phyloP scores from a whole-genome alignment of 2,888 invertebrate species.

The Parasteatoda lunata region DNA sequence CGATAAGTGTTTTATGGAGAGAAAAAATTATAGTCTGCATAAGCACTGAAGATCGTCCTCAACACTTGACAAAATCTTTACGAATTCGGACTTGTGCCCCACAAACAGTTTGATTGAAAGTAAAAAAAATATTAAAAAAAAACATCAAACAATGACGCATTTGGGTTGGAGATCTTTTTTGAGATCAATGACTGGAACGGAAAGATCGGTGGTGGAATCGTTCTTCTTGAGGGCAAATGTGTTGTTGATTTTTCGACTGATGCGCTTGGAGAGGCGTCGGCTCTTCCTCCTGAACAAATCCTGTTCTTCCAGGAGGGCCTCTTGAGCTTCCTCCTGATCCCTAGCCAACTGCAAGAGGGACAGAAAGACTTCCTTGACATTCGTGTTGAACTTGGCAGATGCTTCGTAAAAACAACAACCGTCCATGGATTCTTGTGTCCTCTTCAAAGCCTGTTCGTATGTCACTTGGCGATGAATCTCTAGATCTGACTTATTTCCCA shows the following conservation, averaged over 20 bases:
- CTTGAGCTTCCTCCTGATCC: slow-evolving; percentile 76
- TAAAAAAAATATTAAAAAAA: no score
- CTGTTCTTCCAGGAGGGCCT: slow-evolving; percentile 52
- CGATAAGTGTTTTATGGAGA: no score
- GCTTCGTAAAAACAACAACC: slow-evolving; percentile 70
- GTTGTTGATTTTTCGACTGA: slow-evolving; percentile 60
- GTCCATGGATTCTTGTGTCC: slow-evolving; percentile 58
- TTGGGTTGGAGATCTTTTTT: no score
- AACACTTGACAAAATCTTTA: no score
- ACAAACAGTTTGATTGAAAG: no score
- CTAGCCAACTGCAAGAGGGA: slow-evolving; percentile 69
- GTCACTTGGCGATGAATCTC: slow-evolving; percentile 68
- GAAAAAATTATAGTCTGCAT: no score
- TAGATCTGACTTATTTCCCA: slow-evolving; percentile 71
- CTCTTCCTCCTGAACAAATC: slow-evolving; percentile 45
- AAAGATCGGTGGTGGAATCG: not conserved
- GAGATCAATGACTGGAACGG: not conserved
- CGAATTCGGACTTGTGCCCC: no score
- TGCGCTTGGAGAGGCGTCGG: slow-evolving; percentile 37
- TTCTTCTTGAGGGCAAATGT: slow-evolving; percentile 43
- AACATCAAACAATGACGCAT: no score
- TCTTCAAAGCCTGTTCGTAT: slow-evolving; percentile 55
- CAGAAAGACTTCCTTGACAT: slow-evolving; percentile 70
- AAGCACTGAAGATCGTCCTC: no score
- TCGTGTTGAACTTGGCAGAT: slow-evolving; percentile 70